Evolutionary conservation across 2,113 vertebrate genomes (phyloP).

Genomic region (Carlito syrichta): DNA sequence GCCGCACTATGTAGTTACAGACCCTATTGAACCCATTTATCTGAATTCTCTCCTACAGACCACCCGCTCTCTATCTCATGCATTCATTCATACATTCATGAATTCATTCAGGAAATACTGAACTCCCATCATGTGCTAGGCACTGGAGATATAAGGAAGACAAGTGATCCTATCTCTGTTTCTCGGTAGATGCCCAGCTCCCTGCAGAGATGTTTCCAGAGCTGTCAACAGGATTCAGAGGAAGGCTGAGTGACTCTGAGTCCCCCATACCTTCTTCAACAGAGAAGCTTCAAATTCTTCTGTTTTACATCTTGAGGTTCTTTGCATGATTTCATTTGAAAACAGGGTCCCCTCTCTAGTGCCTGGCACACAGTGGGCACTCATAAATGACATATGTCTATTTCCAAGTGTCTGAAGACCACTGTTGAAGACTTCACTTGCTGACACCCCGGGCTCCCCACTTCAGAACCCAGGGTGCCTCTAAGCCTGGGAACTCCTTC

Average conservation of each 20-base stretch:
- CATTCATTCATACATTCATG: not conserved
- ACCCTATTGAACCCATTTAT: not conserved
- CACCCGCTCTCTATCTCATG: not conserved
- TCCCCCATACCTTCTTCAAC: not conserved
- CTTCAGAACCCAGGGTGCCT: not conserved
- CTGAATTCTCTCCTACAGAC: not conserved
- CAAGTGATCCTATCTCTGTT: not conserved
- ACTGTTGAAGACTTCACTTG: not conserved
- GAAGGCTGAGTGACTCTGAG: not conserved
- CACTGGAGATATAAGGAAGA: not conserved
- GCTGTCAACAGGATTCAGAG: not conserved
- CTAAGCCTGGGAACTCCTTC: not conserved
- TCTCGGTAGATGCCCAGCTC: not conserved
- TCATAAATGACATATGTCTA: not conserved
- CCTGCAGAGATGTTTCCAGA: not conserved
- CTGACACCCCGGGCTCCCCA: not conserved
- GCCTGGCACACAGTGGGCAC: too few species aligned
- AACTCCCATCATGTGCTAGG: not conserved
- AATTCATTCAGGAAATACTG: not conserved
- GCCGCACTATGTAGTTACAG: not conserved
- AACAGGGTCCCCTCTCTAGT: not conserved
- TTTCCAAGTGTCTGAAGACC: not conserved
- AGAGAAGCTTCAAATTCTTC: not conserved
- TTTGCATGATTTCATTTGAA: not conserved
- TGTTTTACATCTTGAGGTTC: not conserved